These are phyloP conservation scores for Lophotis ruficrista DNA, from an alignment of 2,113 vertebrate genomes.

Conservation along the genomic window DNA sequence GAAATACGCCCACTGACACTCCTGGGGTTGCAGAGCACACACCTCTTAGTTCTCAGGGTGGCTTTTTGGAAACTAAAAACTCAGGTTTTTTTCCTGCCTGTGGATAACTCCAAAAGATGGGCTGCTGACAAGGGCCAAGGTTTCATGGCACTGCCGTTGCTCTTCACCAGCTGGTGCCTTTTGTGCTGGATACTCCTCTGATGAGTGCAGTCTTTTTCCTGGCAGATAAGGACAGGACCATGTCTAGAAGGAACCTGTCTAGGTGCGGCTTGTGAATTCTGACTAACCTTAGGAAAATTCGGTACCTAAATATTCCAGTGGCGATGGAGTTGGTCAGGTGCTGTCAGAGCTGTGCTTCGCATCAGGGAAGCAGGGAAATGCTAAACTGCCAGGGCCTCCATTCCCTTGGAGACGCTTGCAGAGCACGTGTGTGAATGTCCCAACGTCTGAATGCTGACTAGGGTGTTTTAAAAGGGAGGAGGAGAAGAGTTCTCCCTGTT, in stretches of 20 bases:
- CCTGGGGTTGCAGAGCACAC: not conserved
- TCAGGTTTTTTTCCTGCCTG: not conserved
- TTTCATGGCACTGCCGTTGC: not conserved
- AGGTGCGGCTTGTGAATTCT: not conserved
- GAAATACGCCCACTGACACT: not conserved
- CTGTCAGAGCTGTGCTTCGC: not conserved
- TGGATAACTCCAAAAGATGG: not conserved
- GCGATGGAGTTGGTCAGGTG: not conserved
- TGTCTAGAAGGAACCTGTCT: not conserved
- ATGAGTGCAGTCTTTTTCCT: not conserved
- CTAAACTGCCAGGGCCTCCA: not conserved
- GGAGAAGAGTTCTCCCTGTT: not conserved
- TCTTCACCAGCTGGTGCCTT: not conserved
- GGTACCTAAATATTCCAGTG: not conserved
- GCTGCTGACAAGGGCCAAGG: not conserved
- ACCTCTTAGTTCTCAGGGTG: not conserved
- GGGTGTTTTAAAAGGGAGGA: not conserved
- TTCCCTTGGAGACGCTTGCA: not conserved
- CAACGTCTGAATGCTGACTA: not conserved
- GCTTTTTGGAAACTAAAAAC: not conserved
- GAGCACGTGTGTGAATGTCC: not conserved
- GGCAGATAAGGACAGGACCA: not conserved
- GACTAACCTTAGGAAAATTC: not conserved
- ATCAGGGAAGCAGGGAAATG: not conserved
- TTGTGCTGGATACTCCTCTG: not conserved